Evolutionary conservation across 92 coral and sea anemone species (phyloP), one percentile per base, ranked within the genome.

Genomic region (Epizoanthus fatuus): DNA sequence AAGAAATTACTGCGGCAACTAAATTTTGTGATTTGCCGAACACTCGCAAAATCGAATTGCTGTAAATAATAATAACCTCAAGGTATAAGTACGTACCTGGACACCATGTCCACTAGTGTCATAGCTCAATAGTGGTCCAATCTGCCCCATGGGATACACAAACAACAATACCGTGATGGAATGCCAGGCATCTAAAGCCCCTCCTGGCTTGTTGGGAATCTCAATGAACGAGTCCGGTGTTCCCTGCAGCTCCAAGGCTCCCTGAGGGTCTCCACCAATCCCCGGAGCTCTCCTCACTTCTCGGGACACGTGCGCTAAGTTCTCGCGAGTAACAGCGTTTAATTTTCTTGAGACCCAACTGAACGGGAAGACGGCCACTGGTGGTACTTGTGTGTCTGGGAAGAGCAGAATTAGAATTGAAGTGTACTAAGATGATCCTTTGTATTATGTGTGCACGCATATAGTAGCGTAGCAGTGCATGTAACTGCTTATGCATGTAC

Each of bases 61-160:
- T 22, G 25, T 22, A 22, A 22, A 22, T 22, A 22, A 22, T 22
- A 22, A 22, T 22, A 22, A 22, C 25, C 25, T 22, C 25, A 22
- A 22, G 25, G 25, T 22, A 22, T 22, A 22, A 22, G 25, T 0
- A 22, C 25, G 25, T 22, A 22, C 25, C 25, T 0, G 25, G 25
- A 22, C 25, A 0, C 25, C 25, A 22, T 22, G 25, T 22, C 25
- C 25, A 22, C 25, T 22, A 22, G 72, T 63, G 40, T 85, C 88
- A 72, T 87, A 94, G 86, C 91, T 81, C 14, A 94, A 49, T n/a
- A 94, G 89, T 9, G 95, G 90, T 3, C 98, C 98, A 7, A 91
- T 90, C 40, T 71, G 69, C 55, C 91, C 93, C 89, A 73, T 57
- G 12, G 98, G 98, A 79, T 59, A 90, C 79, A 94, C 94, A 69